Conservation (phyloP, 2,113 vertebrate species). For the Dolichotis patagonum region DNA sequence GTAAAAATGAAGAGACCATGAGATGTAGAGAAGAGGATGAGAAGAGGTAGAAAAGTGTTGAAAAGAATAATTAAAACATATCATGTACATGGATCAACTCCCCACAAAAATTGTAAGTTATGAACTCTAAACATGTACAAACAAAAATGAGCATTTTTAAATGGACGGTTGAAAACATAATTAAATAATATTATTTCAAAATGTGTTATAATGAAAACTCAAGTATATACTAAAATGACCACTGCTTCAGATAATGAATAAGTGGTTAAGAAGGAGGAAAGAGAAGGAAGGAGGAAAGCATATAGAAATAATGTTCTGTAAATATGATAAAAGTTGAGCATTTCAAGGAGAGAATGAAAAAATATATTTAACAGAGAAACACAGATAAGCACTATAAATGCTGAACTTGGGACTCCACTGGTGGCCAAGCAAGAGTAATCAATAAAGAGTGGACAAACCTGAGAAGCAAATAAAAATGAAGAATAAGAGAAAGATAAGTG, state of each 20-base stretch:
- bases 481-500: neutral
- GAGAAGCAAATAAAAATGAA: neutral
- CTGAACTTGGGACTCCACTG: neutral
- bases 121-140: neutral
- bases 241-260: neutral
- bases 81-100: neutral
- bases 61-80: neutral
- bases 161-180: neutral
- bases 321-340: neutral
- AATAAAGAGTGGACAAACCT: neutral
- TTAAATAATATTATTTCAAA: neutral
- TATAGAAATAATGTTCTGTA: neutral
- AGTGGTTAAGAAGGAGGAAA: neutral
- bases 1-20: neutral
- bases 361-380: neutral
- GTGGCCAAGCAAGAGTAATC: neutral
- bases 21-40: neutral
- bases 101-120: neutral
- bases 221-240: neutral
- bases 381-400: too few species aligned
- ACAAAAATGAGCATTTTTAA: neutral
- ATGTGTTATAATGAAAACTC: neutral
- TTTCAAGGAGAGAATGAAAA: neutral
- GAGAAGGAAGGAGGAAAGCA: neutral
- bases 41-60: neutral